Evolutionary conservation across 2,888 invertebrate genomes (phyloP).

Genomic region (Leucophora obtusa): DNA sequence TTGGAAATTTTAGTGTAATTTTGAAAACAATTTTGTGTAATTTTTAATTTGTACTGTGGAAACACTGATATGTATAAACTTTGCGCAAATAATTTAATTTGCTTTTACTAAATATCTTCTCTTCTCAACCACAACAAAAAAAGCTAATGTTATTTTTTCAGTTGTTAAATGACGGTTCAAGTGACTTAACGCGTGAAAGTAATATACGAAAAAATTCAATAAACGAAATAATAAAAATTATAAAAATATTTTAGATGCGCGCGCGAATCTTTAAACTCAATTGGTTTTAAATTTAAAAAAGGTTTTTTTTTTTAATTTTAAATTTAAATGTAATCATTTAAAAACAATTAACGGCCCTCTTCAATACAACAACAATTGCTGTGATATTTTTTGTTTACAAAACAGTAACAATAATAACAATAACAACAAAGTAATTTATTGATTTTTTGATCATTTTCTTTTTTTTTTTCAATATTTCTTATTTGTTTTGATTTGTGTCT

Average conservation of each 20-base stretch:
- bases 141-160: slow-evolving; percentile 66
- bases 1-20: no score
- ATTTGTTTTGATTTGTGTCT: slow-evolving; percentile 13
- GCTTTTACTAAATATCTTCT: slow-evolving; percentile 47
- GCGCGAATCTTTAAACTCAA: slow-evolving; percentile 21
- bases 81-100: slow-evolving; percentile 54
- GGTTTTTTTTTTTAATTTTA: not conserved
- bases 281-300: slow-evolving; percentile 4
- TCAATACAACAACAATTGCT: slow-evolving; percentile 17
- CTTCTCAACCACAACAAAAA: slow-evolving; percentile 8
- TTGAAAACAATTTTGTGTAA: no score
- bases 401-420: slow-evolving; percentile 13
- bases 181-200: slow-evolving; percentile 67
- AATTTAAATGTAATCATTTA: not conserved
- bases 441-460: slow-evolving; percentile 1
- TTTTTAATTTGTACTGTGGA: no score
- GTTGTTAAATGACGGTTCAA: slow-evolving; percentile 76
- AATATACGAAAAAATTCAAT: slow-evolving; percentile 14
- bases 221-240: slow-evolving; percentile 2
- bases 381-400: slow-evolving; percentile 36
- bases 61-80: no score
- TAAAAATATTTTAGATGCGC: slow-evolving; percentile 25
- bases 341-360: slow-evolving; percentile 10
- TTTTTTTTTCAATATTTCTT: not conserved
- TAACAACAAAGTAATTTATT: slow-evolving; percentile 39